Percentiles rank a stretch among this genome's conserved stretches.
phyloP scores from a whole-genome alignment of 92 coral and sea anemone genomes.

The Palythoa heliodiscus region DNA sequence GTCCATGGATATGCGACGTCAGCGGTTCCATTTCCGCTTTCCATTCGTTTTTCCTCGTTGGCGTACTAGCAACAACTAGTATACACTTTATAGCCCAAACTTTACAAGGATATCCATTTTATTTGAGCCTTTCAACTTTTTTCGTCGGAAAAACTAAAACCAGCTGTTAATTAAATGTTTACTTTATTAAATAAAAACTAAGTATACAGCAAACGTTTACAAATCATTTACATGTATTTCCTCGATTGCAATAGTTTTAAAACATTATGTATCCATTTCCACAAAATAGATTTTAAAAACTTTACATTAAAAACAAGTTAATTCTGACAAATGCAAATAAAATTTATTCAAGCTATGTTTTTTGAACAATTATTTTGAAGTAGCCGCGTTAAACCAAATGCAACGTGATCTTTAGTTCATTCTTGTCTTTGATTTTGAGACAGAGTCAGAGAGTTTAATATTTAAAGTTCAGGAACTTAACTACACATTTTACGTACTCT shows the following conservation, averaged over 20 bases:
- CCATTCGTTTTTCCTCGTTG: too few relatives aligned
- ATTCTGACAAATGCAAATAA: background rate
- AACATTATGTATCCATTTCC: background rate
- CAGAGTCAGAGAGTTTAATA: background rate
- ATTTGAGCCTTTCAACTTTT: too few relatives aligned
- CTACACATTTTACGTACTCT: background rate
- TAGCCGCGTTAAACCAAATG: background rate
- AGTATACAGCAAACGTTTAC: background rate
- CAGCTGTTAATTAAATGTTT: background rate
- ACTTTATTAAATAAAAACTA: background rate
- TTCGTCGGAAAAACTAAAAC: background rate
- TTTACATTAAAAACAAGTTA: background rate
- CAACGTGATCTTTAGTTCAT: background rate
- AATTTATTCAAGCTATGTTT: background rate
- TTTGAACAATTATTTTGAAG: background rate
- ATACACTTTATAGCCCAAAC: too few relatives aligned
- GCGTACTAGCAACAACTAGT: too few relatives aligned
- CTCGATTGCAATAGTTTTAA: background rate
- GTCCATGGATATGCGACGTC: too few relatives aligned
- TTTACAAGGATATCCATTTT: too few relatives aligned
- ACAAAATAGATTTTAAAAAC: background rate
- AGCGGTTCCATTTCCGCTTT: too few relatives aligned
- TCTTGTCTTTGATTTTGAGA: background rate
- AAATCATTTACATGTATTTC: background rate
- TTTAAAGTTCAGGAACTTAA: background rate